Evolutionary conservation across 92 coral and sea anemone genomes (phyloP), one percentile per base, ranked within the genome.

Genomic region (Pocillopora meandrina): DNA sequence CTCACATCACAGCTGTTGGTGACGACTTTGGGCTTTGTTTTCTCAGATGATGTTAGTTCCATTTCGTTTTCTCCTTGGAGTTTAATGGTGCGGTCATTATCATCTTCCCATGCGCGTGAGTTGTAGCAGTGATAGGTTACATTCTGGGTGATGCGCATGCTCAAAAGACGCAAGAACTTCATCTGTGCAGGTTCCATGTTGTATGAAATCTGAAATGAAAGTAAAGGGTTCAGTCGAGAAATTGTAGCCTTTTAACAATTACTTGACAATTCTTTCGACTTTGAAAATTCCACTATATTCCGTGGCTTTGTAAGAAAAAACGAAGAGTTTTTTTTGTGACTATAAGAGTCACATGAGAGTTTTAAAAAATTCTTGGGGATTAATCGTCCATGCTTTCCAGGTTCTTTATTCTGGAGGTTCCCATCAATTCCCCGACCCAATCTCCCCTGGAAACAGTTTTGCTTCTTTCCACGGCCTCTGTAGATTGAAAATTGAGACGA

Each of bases 121-220:
- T 94, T 92, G 23, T 90, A 87, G 90, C 98, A 94, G 83, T 92
- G 95, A 76, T 94, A 94, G 18, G 95, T 94, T 52, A 94, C 78
- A 20, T 81, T 83, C 87, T 94, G 98, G 20, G 87, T 78, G 55
- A 91, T 92, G 34, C 85, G 86, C 87, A 42, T 92, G 90, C 95
- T 94, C 82, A 90, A 72, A 61, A 93, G 92, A 62, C 98, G 90
- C 34, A 94, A 87, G 89, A 88, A 94, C 49, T 57, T 91, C 87
- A 94, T 90, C 89, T 94, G 98, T 31, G 76, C 72, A n/a, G 78
- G 83, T 81, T 92, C 87, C 77, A 90, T 92, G 35, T 75, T 71
- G 92, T 91, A 91, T 69, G 89, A 85, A 79, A 91, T 81, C 94
- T 91, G 49, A 36, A 31, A 34, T 9, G 10, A 42, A 56, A 73